Evolutionary conservation across 2,797 vertebrate genomes (phyloP), one percentile per base, ranked within the genome.

Genomic region (Sebastes steindachneri): DNA sequence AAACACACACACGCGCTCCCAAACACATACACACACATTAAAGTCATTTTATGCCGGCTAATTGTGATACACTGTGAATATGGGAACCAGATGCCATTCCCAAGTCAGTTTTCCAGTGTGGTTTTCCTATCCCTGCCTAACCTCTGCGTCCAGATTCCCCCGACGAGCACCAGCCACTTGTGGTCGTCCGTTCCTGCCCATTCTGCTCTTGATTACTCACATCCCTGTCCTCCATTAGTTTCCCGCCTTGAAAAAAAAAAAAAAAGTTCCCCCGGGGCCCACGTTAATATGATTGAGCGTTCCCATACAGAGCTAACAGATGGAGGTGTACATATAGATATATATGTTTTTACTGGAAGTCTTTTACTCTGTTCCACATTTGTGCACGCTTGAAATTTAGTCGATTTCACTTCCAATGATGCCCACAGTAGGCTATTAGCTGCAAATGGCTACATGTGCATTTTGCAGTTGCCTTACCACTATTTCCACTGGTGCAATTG

Each of bases 11-110:
- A 2, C 10, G 75, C 66, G 74, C 66, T 63, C 80, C 71, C 70
- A 70, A 65, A 82, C 75, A 77, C 81, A 79, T 33, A 81, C 88
- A 82, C 88, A 85, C 84, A 94, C 92, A 91, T 90, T 95, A 88
- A 94, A 93, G 89, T 86, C 80, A 89, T 94, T 94, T 88, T 91
- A 85, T 90, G 85, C 86, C 3, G 85, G 90, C 93, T 95, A 96
- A 95, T 95, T 96, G 93, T 92, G 92, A 95, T 94, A 90, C 93
- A 90, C 77, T 92, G 89, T 95, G 90, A 90, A 91, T 93, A 92
- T 94, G 84, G 75, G 93, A 95, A 84, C 91, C 95, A 96, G 96
- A 97, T 96, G 95, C 91, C 92, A 95, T 95, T 96, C 95, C 95
- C 94, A 93, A 89, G 80, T 94, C 93, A 80, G 90, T 93, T 92